These are phyloP conservation scores for Acanthococcus lagerstroemiae DNA, from an alignment of 2,888 invertebrate species.

Conservation along the genomic window DNA sequence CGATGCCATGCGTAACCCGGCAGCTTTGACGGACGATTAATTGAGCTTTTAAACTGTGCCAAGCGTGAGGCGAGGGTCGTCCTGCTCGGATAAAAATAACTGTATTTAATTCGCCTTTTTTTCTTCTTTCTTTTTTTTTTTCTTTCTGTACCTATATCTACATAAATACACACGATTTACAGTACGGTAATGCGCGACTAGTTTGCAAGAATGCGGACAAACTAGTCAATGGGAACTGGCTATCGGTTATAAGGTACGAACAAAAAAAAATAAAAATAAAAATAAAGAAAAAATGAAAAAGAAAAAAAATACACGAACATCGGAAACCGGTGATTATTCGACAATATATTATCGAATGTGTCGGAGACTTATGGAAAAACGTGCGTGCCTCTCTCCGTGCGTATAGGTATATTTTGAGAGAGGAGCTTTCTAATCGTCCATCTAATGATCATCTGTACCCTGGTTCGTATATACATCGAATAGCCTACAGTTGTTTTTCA, in stretches of 20 bases:
- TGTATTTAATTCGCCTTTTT: constrained; percentile 9
- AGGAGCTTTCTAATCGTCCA: constrained; percentile 26
- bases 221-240: constrained; percentile 27
- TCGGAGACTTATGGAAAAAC: constrained; percentile 19
- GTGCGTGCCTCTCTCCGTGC: constrained; percentile 18
- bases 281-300: not conserved
- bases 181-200: constrained; percentile 20
- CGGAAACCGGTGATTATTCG: constrained; percentile 25
- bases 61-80: constrained; percentile 20
- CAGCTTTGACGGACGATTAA: no score
- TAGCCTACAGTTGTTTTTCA: not conserved
- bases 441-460: constrained; percentile 15
- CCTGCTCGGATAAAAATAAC: constrained; percentile 21
- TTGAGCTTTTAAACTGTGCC: constrained; percentile 20
- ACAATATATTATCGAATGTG: constrained; percentile 23
- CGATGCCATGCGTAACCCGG: no score
- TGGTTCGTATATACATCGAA: not conserved
- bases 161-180: not conserved
- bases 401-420: constrained; percentile 8
- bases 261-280: not conserved
- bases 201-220: constrained; percentile 30
- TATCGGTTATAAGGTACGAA: not conserved
- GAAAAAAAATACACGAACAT: constrained; percentile 11
- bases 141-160: not conserved
- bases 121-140: not conserved